Base-by-base conservation (phyloP, 2,113 vertebrate species). In the Psettodes erumei region DNA sequence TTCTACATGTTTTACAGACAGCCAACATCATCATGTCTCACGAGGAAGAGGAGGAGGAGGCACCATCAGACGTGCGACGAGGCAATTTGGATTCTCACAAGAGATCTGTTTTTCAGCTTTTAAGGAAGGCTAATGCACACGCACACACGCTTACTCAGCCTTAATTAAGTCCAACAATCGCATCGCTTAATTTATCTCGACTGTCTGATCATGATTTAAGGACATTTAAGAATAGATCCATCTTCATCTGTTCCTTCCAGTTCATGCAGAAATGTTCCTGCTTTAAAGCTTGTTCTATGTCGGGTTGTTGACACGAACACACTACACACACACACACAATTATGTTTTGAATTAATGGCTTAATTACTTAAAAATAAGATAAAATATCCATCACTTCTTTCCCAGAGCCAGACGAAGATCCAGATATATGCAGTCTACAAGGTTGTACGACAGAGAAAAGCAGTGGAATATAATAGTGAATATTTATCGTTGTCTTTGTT, bases 131-230 rank as follows among this genome's bases (percentile, higher is more conserved):
- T 48, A 54, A 38, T 65, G 32, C 45, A 8, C 68, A 50, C 43
- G 25, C 37, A 48, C 8, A 58, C 59, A 51, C 1, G 28, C 35
- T 4, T 5, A 51, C 0, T 62, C 13, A 6, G 40, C 27, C 40
- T 32, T 74, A 79, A 80, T 83, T 68, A 67, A 48, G 60, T 58
- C 45, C 33, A 64, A 45, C 40, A 59, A 69, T 81, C 38, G 6
- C 33, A 61, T 73, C 37, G 58, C 59, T 64, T 42, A 19, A 63
- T 62, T 77, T 38, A 38, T 50, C 28, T 40, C 15, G 12, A 77
- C 63, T 45, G 55, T 71, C 60, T 67, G 43, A 71, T 66, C 56
- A 48, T 54, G 74, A 62, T 78, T 81, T 60, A 32, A 38, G 59
- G 48, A 48, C 64, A 59, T 72, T 72, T 79, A 79, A 55, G 5